These are phyloP conservation scores for Sphecodes monilicornis DNA, from an alignment of 2,888 invertebrate species.

Conservation along the genomic window DNA sequence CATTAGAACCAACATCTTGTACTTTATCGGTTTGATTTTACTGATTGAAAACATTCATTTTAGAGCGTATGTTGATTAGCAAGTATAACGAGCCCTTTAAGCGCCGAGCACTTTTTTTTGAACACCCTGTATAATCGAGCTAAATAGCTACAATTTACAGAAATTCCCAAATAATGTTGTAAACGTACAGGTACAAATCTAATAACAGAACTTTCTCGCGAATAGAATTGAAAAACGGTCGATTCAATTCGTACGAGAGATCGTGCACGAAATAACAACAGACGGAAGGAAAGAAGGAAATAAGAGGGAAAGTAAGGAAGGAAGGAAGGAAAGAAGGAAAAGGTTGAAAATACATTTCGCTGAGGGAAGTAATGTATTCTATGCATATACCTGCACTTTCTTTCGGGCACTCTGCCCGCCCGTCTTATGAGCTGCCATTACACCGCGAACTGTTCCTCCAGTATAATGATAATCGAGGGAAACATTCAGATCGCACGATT, in stretches of 20 bases:
- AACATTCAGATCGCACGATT: conserved; percentile 46
- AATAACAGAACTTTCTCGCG: background rate
- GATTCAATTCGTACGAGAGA: background rate
- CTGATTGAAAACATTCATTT: background rate
- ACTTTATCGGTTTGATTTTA: background rate
- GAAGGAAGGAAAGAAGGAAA: background rate
- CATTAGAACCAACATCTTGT: background rate
- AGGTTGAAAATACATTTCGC: background rate
- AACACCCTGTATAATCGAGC: background rate
- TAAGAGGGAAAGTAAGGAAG: too few relatives aligned
- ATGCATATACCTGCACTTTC: conserved; percentile 85
- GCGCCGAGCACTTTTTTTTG: background rate
- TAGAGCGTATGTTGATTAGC: background rate
- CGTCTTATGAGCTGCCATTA: conserved; percentile 85
- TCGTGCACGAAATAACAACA: background rate
- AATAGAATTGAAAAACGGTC: background rate
- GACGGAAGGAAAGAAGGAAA: background rate
- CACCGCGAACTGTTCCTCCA: conserved; percentile 41
- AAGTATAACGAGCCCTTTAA: too few relatives aligned
- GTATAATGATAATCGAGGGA: conserved; percentile 32
- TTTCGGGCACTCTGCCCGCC: conserved; percentile 85
- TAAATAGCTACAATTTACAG: background rate
- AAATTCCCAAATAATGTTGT: background rate
- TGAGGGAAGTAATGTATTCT: background rate
- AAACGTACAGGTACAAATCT: background rate